Evolutionary conservation across 2,113 vertebrate genomes (phyloP).

Genomic region (Calonectris borealis): DNA sequence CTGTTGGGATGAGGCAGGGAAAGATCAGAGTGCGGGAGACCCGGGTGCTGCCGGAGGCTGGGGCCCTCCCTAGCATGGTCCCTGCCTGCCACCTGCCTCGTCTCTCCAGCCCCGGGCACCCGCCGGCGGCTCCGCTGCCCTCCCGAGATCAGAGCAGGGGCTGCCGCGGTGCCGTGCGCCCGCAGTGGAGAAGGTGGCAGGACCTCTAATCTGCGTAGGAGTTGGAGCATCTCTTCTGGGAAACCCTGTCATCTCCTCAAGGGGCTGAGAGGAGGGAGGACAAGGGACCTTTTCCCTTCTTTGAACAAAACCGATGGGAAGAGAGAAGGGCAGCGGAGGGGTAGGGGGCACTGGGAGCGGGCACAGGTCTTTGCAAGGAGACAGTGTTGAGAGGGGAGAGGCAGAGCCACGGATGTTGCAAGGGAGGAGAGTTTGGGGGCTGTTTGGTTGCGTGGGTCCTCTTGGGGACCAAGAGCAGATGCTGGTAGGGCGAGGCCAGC

Average conservation of each 20-base stretch:
- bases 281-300: background rate
- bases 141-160: background rate
- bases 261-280: background rate
- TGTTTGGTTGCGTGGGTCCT: background rate
- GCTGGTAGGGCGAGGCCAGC: rapidly evolving
- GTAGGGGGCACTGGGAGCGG: rapidly evolving
- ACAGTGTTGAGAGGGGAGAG: background rate
- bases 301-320: background rate
- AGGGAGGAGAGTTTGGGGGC: background rate
- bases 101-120: background rate
- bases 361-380: background rate
- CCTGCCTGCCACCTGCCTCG: background rate
- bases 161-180: background rate
- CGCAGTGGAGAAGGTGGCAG: background rate
- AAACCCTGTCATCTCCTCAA: background rate
- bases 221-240: background rate
- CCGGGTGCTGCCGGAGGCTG: background rate
- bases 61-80: background rate
- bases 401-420: background rate
- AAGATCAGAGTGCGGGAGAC: background rate
- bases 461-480: background rate
- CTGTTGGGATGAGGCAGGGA: background rate
- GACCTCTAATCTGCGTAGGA: constrained; percentile 1
- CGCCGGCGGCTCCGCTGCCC: rapidly evolving
- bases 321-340: background rate